Conservation (phyloP, 53 echinoderm and acorn worm genomes). For the Astropecten irregularis region DNA sequence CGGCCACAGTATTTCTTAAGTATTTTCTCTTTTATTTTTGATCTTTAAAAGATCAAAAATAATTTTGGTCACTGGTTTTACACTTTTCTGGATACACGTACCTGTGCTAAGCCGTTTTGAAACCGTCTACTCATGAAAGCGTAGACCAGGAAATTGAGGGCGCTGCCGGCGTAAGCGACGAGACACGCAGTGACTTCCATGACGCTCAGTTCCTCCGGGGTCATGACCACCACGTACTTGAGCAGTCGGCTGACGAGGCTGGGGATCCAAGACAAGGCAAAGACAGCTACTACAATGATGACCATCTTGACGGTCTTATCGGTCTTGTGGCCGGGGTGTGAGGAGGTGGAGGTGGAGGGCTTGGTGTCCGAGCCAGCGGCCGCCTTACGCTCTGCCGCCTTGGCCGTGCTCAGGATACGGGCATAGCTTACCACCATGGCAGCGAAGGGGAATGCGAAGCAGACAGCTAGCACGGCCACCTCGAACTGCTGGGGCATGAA, state of each 20-base stretch:
- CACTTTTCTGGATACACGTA: too few relatives aligned
- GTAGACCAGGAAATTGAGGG: slow-evolving; percentile 90
- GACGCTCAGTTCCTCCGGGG: slow-evolving; percentile 6
- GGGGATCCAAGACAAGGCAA: slow-evolving; percentile 85
- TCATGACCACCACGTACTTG: slow-evolving; percentile 67
- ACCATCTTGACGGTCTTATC: slow-evolving; percentile 96
- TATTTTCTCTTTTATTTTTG: too few relatives aligned
- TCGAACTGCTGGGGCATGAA: slow-evolving; percentile 74
- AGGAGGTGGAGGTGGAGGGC: background rate
- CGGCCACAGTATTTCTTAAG: too few relatives aligned
- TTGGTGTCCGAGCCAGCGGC: background rate
- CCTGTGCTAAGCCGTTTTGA: slow-evolving; percentile 66
- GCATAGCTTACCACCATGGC: slow-evolving; percentile 84
- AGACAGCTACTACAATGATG: slow-evolving; percentile 82
- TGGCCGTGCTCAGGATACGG: slow-evolving; percentile 72
- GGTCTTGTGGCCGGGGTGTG: background rate
- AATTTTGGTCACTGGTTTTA: too few relatives aligned
- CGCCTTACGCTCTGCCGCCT: slow-evolving; percentile 48
- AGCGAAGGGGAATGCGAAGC: slow-evolving; percentile 68
- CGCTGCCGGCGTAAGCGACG: slow-evolving; percentile 87
- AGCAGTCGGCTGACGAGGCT: slow-evolving; percentile 82
- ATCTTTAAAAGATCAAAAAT: too few relatives aligned
- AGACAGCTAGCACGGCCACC: slow-evolving; percentile 69
- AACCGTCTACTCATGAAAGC: slow-evolving; percentile 94
- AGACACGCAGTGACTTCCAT: slow-evolving; percentile 90